Evolutionary conservation across 2,888 invertebrate genomes (phyloP), one percentile per base, ranked within the genome.

Genomic region (Campoletis raptor): DNA sequence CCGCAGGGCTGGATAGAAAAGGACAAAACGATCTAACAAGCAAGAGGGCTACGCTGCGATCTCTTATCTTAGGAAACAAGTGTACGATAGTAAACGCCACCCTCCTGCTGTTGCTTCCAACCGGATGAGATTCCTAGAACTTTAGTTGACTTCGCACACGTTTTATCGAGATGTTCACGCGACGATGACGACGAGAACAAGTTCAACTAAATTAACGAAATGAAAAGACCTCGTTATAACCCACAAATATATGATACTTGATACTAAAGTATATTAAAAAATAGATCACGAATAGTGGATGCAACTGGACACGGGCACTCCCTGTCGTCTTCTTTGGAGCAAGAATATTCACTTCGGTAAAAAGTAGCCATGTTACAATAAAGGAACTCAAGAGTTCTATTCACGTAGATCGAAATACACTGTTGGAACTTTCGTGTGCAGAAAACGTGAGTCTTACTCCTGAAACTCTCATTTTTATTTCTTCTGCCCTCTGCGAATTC

Each of bases 161-260:
- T 30, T 72, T 83, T 72, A 84, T 80, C 76, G 64, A 64, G 40
- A 76, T 64, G 54, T 84, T 84, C 80, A 84, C 74, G 74, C 76
- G 30, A 80, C 40, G 67, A 54, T 57, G 54, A 52, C 54, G 67
- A 78, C 40, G 30, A 3, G 30, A 40, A 45, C 21, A 5, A 24
- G 36, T 36, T 7, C 10, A 77, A 66, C n/a, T 36, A 48, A 77
- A 66, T 42, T 45, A 48, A 12, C 36, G 64, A 30, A 30, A 42
- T n/a, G 45, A 64, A 48, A 66, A 57, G 21, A 18, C 8, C 30
- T n/a, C 45, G 48, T 66, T 77, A 10, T 57, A 37, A 57, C 21
- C 57, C 24, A 42, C 45, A n/a, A 76, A 36, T 36, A 2, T 48
- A n/a, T 36, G 45, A 15, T 30, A 15, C 45, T 42, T 24, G 24